Evolutionary conservation across 2,113 vertebrate species (phyloP), one percentile per base, ranked within the genome.

Genomic region (Hippocampus mohnikei): DNA sequence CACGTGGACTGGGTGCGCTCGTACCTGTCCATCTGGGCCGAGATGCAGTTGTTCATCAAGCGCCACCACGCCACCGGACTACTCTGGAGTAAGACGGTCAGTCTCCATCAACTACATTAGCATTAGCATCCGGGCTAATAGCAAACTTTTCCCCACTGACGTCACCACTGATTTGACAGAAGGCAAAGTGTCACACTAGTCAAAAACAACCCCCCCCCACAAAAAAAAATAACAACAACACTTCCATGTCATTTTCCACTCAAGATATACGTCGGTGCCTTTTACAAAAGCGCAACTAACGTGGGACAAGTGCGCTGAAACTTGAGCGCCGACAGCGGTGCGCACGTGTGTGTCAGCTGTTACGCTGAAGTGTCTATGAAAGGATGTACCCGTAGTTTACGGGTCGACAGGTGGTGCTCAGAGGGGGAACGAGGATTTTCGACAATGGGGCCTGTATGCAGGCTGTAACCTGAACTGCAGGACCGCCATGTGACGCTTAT

Each of bases 1-100:
- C 97, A 99, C 13, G 94, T 96, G 73, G 96, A 99, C 72, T 99
- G 97, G 97, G 97, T 98, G 72, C 95, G 92, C 75, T 95, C 96
- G 0, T 98, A 98, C 70, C 88, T 98, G 81, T 94, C 90, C 46
- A 96, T 99, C 88, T 99, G 97, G 97, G 95, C 91, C 29, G 94
- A 98, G 53, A 90, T 99, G 82, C 97, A 99, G 84, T 86, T 87
- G 18, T 98, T 95, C 79, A 99, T 99, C 87, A 98, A 95, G 84
- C 94, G 95, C 69, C 91, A 99, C 79, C 94, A 99, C 82, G 94
- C 93, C 65, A 96, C 95, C 25, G 97, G 97, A 62, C 94, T 98
- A 65, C 89, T 89, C 62, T 99, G 97, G 97, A 95, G 91, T 90
- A 95, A 94, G 86, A 94, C 79, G 21, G 97, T 99, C 84, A 96